Base-by-base conservation (phyloP, 2,113 vertebrate species). In the Zonotrichia leucophrys region DNA sequence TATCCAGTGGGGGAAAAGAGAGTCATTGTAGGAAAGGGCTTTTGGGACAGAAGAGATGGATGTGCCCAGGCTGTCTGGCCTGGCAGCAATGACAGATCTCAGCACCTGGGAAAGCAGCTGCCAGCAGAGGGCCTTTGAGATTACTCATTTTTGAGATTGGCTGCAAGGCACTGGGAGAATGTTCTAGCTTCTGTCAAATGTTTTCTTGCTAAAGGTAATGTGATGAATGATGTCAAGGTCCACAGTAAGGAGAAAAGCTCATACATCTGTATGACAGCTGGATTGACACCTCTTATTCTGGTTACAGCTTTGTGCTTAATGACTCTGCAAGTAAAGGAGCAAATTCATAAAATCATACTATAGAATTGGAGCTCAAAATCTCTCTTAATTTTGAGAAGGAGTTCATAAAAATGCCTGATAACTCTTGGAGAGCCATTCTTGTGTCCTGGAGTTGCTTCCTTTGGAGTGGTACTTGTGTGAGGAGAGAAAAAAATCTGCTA, bases 41-140 rank as follows among this genome's bases (percentile, higher is more conserved):
- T 80, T 74, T 70, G 72, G 76, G 72, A 4, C 8, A 23, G 44
- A 46, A 4, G 1, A 5, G 30, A 0, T 30, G 50, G 47, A 6
- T 52, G 30, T 25, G 37, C 21, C 3, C 14, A 11, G 66, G 22
- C 12, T 80, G 11, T 11, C 24, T 53, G 62, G 17, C 8, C 47
- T 30, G 30, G 5, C 10, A 35, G 1, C 16, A 46, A 2, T 2
- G 6, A 1, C 10, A 42, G 41, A 24, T 49, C 12, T 39, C n/a
- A 35, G 4, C 49, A 7, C 10, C 30, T 35, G 50, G 27, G 30
- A 75, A 27, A 53, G 24, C 53, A 52, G n/a, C 52, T 90, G 80
- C 76, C 89, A 90, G 86, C 60, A 90, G 80, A 94, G 94, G 68
- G 89, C 79, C 35, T 67, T 63, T 69, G 1, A 5, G 39, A 6